Conservation (phyloP, 2,113 vertebrate genomes). For the Capra hircus region DNA sequence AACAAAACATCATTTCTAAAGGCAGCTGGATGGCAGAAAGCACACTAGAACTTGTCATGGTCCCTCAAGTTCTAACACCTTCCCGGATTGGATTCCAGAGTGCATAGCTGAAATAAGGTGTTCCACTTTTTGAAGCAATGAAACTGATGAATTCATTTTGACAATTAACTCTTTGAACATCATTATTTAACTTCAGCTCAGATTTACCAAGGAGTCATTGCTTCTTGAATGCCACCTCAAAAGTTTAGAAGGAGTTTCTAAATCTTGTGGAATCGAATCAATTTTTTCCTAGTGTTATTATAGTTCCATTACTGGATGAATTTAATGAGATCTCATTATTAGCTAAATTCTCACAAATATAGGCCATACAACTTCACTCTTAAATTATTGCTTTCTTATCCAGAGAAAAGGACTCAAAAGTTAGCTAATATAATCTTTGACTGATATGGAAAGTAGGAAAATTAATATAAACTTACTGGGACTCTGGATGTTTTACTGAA, state of each 20-base stretch:
- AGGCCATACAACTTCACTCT: background rate
- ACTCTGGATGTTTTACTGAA: background rate
- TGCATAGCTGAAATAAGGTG: background rate
- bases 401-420: background rate
- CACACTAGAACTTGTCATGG: background rate
- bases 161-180: conserved; percentile 65
- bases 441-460: background rate
- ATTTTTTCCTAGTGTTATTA: background rate
- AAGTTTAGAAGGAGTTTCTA: background rate
- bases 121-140: conserved; percentile 9
- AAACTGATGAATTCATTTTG: conserved; percentile 23
- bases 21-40: background rate
- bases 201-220: background rate
- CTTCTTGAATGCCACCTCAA: background rate
- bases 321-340: background rate
- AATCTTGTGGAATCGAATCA: background rate
- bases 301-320: background rate
- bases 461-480: background rate
- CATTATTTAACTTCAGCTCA: conserved; percentile 61
- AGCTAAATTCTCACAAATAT: background rate
- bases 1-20: background rate
- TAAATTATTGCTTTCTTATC: background rate
- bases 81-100: background rate
- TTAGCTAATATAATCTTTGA: background rate
- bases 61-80: background rate